A percentile compares a stretch with the other conserved stretches of the same genome.
Conservation (phyloP, 2,888 invertebrate genomes). For the Harpalus rufipes region DNA sequence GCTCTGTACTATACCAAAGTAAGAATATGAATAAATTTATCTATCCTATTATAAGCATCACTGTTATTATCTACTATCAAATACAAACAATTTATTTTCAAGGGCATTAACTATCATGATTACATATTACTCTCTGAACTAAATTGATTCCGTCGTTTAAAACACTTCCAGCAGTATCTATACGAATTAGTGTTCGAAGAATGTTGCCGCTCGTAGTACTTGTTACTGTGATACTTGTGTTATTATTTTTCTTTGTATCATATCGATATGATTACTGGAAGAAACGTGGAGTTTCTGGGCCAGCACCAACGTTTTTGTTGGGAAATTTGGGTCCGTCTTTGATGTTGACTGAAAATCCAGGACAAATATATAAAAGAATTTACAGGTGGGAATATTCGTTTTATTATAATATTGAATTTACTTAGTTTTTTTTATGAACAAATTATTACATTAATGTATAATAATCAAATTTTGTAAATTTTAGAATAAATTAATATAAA, state of each 20-base stretch:
- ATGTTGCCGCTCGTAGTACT: constrained; percentile 48
- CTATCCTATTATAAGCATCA: too few relatives aligned
- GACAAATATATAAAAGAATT: constrained; percentile 74
- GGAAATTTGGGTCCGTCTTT: constrained; percentile 74
- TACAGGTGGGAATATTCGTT: constrained; percentile 73
- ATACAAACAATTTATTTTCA: too few relatives aligned
- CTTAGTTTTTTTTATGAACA: not conserved
- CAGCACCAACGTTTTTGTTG: constrained; percentile 73
- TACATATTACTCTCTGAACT: too few relatives aligned
- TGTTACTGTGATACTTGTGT: not conserved
- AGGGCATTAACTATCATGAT: too few relatives aligned
- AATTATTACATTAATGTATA: not conserved
- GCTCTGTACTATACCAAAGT: too few relatives aligned
- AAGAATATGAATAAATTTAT: too few relatives aligned
- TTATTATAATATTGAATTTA: not conserved
- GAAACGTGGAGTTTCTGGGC: constrained; percentile 74
- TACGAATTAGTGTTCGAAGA: not conserved
- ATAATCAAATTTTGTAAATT: not conserved
- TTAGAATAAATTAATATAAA: not conserved
- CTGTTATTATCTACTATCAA: too few relatives aligned
- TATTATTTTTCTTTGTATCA: constrained; percentile 71
- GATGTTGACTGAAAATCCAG: constrained; percentile 71
- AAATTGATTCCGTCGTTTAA: too few relatives aligned
- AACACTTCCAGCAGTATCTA: too few relatives aligned
- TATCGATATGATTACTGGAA: constrained; percentile 75